Base-by-base conservation (phyloP, 2,888 invertebrate species). In the Dendrolimus houi region DNA sequence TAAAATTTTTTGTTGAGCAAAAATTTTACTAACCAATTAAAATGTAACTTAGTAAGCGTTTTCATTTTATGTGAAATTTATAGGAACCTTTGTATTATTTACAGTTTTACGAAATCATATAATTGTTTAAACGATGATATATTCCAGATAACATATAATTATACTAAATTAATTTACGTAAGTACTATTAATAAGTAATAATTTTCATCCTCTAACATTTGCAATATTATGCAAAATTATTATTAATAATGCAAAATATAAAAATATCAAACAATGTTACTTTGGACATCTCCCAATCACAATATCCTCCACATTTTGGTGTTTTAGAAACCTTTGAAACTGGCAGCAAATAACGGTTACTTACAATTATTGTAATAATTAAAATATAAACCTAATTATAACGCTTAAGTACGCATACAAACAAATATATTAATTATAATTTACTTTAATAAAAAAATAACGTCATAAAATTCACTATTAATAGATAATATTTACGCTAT, bases 311-410 rank as follows among this genome's bases (percentile, higher is more conserved):
- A 71, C 64, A 69, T 68, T 70, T 84, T 85, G 86, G 86, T 85
- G 86, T 86, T 75, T 77, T 81, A 81, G 77, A 81, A 83, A 84
- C 83, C 84, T 82, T 29, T 80, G 74, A 79, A 82, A 82, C 84
- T 88, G 88, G 87, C 87, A 88, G 87, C 86, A 79, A 74, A 66
- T 79, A 80, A 83, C 79, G 75, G 74, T 76, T 68, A 74, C 74
- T 80, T 80, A 82, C 72, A 71, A 71, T 47, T 47, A 47, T 10
- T 29, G 9, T 47, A 47, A 9, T 10, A 47, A 47, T 47, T 47
- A 47, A 10, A 47, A 29, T 29, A 75, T 72, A 74, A 73, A 73
- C 67, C 71, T 72, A 74, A 59, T 67, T 65, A 68, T 68, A 79
- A 80, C 71, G 75, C 75, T 77, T 73, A 72, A 68, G 70, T 72